Percentiles rank a stretch among this genome's conserved stretches.
Conservation (phyloP, 2,888 invertebrate species). For the Caenorhabditis angaria region DNA sequence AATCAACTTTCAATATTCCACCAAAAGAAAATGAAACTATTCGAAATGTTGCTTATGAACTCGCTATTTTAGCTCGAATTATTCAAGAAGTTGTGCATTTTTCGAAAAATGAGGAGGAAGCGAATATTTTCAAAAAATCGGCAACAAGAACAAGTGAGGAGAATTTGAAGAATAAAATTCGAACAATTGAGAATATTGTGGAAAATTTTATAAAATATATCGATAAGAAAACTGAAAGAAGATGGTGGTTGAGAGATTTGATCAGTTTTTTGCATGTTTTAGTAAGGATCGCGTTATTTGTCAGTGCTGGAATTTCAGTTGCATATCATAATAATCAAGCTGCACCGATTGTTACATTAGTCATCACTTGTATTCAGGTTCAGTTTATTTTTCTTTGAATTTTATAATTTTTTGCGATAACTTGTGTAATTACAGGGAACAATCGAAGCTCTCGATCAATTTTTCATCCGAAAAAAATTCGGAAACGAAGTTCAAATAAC, state of each 20-base stretch:
- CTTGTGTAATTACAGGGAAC: conserved; percentile 47
- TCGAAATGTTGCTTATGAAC: conserved; percentile 47
- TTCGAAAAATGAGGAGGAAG: not conserved
- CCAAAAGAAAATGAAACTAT: conserved; percentile 57
- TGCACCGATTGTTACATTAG: conserved; percentile 55
- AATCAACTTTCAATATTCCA: conserved; percentile 47
- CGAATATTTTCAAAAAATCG: not conserved
- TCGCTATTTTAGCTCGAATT: conserved; percentile 39
- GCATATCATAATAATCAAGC: conserved; percentile 55
- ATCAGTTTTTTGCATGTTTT: conserved; percentile 53
- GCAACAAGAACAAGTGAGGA: conserved; percentile 16
- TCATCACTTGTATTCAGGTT: conserved; percentile 56
- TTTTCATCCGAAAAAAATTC: conserved; percentile 29
- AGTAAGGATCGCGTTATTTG: conserved; percentile 55
- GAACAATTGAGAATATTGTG: conserved; percentile 45
- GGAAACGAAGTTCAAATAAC: not conserved
- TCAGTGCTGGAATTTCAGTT: conserved; percentile 58
- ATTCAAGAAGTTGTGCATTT: conserved; percentile 38
- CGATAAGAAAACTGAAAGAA: conserved; percentile 56
- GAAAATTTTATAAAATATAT: conserved; percentile 57
- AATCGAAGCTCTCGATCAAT: conserved; percentile 58
- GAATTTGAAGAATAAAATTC: conserved; percentile 51
- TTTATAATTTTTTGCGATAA: not conserved
- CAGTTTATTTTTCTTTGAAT: not conserved
- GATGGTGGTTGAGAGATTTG: conserved; percentile 61